Evolutionary conservation across 2,888 invertebrate genomes (phyloP), one percentile per base, ranked within the genome.

Genomic region (Brachylomia viminalis): DNA sequence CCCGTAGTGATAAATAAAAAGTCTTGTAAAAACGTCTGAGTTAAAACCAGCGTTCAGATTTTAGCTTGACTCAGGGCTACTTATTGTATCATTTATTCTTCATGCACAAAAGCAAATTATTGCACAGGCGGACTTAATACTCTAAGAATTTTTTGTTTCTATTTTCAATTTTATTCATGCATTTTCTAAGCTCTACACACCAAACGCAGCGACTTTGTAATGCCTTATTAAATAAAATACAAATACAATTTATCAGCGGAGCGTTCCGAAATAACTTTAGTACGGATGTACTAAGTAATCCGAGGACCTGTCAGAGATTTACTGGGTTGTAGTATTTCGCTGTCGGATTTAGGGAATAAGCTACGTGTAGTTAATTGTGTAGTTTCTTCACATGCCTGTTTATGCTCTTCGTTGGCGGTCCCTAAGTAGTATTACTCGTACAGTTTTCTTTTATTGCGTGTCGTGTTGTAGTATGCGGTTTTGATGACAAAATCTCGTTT

Each of bases 291-390:
- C 58, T 69, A 38, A 80, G 86, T 83, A 87, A 87, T 83, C 80
- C 72, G 52, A 11, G 71, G 62, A 85, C 74, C 73, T 87, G 83
- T 80, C 87, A 80, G 75, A 87, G 87, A 87, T 85, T 87, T 87
- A 86, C 85, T 73, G 61, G 75, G 65, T 87, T 83, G 85, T 80
- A 86, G 87, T 91, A 88, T 88, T 86, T 91, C 85, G 87, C 68
- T 85, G 89, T 89, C 86, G 88, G 89, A 82, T 90, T 88, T 83
- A 81, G 79, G 79, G 59, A 67, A 27, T 83, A 79, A 84, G 78
- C 76, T 52, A 42, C 62, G 68, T 79, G 62, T 58, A 77, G 62
- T 75, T 77, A 77, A 83, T 83, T 79, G 78, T 86, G 20, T 80
- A 80, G 76, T 78, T 84, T 27, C 72, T 71, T 56, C 61, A 65